Evolutionary conservation across 1,140 invertebrate species (phyloP).

Genomic region (Lordiphosa mommai): DNA sequence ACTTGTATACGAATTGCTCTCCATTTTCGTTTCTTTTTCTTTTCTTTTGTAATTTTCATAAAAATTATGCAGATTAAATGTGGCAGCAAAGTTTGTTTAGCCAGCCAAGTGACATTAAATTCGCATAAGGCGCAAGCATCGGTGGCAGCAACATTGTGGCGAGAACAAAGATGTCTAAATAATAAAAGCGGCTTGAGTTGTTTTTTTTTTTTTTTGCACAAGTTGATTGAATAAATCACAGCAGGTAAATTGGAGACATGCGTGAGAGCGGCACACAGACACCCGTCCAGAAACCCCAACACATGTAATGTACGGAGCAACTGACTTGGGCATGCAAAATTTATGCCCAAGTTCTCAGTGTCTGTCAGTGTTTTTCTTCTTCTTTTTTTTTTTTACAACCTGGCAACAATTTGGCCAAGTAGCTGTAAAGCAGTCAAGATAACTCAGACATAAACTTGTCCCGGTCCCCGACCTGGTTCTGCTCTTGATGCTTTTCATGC

Average conservation of each 20-base stretch:
- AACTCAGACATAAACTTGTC: slow-evolving; percentile 35
- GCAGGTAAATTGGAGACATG: slow-evolving; percentile 52
- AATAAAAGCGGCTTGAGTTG: slow-evolving; percentile 60
- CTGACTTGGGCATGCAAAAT: slow-evolving; percentile 49
- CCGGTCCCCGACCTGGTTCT: slow-evolving; percentile 2
- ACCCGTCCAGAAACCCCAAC: not conserved
- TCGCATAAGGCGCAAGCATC: slow-evolving; percentile 46
- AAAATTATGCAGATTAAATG: slow-evolving; percentile 77
- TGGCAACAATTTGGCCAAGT: slow-evolving; percentile 65
- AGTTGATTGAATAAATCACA: slow-evolving; percentile 77
- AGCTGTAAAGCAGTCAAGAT: slow-evolving; percentile 53
- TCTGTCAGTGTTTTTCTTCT: slow-evolving; percentile 7
- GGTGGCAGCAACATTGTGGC: slow-evolving; percentile 2
- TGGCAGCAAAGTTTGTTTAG: slow-evolving; percentile 51
- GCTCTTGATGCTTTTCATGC: slow-evolving; percentile 39
- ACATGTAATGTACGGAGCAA: slow-evolving; percentile 19
- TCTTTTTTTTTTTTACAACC: slow-evolving; percentile 40
- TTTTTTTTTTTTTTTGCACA: slow-evolving; percentile 23
- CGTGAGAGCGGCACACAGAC: slow-evolving; percentile 30
- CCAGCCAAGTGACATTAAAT: slow-evolving; percentile 63
- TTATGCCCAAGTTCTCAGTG: slow-evolving; percentile 20
- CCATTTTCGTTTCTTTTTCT: not conserved
- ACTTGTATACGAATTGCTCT: not conserved
- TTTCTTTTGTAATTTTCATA: slow-evolving; percentile 42
- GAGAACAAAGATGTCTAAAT: slow-evolving; percentile 66